These are phyloP conservation scores for Prosopocoilus inquinatus DNA, from an alignment of 2,888 invertebrate genomes.

Conservation along the genomic window DNA sequence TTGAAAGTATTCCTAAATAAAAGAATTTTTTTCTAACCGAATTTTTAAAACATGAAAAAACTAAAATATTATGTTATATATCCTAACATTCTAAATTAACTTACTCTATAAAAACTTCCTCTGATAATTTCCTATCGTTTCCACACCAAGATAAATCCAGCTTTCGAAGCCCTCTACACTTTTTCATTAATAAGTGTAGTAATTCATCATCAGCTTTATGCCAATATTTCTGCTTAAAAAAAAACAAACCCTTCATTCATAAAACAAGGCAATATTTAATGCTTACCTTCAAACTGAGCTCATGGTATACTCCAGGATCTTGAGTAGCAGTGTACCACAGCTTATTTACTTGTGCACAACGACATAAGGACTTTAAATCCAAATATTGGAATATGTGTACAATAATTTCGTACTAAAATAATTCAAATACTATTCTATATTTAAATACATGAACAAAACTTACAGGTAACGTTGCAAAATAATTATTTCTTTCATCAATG, in stretches of 20 bases:
- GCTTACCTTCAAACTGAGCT: constrained; percentile 75
- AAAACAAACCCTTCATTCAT: constrained; percentile 2
- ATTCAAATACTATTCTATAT: not conserved
- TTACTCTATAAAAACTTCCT: constrained; percentile 45
- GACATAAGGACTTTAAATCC: constrained; percentile 74
- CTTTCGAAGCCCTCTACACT: constrained; percentile 70
- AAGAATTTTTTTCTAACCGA: no score
- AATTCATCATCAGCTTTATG: constrained; percentile 65
- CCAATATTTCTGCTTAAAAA: constrained; percentile 66
- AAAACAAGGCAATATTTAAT: constrained; percentile 17
- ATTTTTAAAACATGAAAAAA: constrained; percentile 14
- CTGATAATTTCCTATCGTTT: constrained; percentile 51
- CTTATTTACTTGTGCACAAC: constrained; percentile 73
- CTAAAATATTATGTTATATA: not conserved
- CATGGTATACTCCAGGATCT: constrained; percentile 74
- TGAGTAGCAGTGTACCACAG: constrained; percentile 70
- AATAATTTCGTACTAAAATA: constrained; percentile 77
- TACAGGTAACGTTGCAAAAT: constrained; percentile 46
- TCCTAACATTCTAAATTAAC: constrained; percentile 10
- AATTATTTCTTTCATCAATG: constrained; percentile 16
- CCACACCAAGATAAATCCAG: constrained; percentile 90
- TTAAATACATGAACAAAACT: constrained; percentile 14
- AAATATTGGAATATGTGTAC: constrained; percentile 76
- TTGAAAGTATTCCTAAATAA: no score
- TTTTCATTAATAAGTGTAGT: constrained; percentile 54